Conservation (phyloP, 2,797 vertebrate species). For the Parauchenoglanis ngamensis region DNA sequence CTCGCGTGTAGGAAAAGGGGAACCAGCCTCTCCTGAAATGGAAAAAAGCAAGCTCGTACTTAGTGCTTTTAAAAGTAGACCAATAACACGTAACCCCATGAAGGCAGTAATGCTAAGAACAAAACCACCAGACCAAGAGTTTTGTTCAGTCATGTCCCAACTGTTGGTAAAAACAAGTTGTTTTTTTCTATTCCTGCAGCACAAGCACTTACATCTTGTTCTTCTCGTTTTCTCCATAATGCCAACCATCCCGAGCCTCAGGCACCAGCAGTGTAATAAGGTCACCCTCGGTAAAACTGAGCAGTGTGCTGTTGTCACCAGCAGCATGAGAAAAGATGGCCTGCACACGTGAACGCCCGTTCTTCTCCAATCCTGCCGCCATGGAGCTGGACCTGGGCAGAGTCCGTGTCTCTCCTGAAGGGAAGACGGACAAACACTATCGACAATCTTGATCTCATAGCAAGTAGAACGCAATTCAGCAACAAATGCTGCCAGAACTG, state of each 20-base stretch:
- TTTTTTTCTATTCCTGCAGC: background rate
- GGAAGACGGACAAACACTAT: background rate
- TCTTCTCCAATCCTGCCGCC: constrained; percentile 95
- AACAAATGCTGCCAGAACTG: background rate
- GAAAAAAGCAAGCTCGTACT: constrained; percentile 18
- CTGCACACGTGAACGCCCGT: constrained; percentile 89
- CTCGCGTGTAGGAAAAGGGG: constrained; percentile 96
- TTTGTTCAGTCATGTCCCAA: constrained; percentile 20
- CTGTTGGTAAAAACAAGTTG: background rate
- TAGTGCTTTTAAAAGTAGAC: background rate
- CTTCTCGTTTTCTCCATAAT: constrained; percentile 98
- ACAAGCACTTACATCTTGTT: constrained; percentile 87
- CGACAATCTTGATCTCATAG: no score
- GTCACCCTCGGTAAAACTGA: constrained; percentile 96
- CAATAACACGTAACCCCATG: background rate
- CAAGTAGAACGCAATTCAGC: background rate
- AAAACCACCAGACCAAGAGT: background rate
- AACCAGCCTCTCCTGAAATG: constrained; percentile 94
- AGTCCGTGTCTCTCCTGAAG: constrained; percentile 91
- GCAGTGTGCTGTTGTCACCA: constrained; percentile 91
- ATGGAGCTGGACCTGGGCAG: constrained; percentile 97
- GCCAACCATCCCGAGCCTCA: constrained; percentile 96
- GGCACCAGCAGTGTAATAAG: constrained; percentile 97
- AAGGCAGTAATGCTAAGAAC: background rate
- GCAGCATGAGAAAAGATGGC: constrained; percentile 98